phyloP scores from a whole-genome alignment of 2,797 vertebrate species.

The Lemur catta region DNA sequence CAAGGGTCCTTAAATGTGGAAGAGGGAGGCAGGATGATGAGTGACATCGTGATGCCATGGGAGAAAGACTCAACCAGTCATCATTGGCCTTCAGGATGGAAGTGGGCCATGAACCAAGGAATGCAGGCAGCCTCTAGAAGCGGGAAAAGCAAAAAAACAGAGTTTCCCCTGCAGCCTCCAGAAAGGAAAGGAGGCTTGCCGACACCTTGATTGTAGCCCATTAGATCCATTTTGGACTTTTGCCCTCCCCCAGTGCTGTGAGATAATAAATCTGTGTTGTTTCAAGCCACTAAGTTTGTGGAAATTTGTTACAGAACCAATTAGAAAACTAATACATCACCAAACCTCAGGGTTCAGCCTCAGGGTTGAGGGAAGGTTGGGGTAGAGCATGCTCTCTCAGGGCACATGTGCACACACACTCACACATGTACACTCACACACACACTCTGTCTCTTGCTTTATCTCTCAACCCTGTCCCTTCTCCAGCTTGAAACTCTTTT shows the following conservation, averaged over 20 bases:
- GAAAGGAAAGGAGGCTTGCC: background rate
- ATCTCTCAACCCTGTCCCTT: background rate
- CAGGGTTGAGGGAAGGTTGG: background rate
- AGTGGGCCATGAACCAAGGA: background rate
- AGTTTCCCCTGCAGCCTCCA: background rate
- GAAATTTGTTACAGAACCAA: background rate
- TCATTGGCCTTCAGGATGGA: background rate
- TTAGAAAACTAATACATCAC: background rate
- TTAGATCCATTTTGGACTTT: background rate
- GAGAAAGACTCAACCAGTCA: background rate
- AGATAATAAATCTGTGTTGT: background rate
- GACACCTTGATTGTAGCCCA: background rate
- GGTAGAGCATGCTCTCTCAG: accelerated
- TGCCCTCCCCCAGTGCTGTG: background rate
- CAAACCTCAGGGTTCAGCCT: background rate
- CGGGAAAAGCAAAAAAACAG: background rate
- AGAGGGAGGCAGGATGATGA: background rate
- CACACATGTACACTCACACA: accelerated
- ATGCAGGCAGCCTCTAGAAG: background rate
- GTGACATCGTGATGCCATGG: background rate
- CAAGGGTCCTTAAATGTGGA: background rate
- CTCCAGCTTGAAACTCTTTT: background rate
- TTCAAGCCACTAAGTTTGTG: background rate
- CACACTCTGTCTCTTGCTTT: background rate
- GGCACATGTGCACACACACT: no score